Evolutionary conservation across 1,140 invertebrate genomes (phyloP), one percentile per base, ranked within the genome.

Genomic region (Eumeta japonica): DNA sequence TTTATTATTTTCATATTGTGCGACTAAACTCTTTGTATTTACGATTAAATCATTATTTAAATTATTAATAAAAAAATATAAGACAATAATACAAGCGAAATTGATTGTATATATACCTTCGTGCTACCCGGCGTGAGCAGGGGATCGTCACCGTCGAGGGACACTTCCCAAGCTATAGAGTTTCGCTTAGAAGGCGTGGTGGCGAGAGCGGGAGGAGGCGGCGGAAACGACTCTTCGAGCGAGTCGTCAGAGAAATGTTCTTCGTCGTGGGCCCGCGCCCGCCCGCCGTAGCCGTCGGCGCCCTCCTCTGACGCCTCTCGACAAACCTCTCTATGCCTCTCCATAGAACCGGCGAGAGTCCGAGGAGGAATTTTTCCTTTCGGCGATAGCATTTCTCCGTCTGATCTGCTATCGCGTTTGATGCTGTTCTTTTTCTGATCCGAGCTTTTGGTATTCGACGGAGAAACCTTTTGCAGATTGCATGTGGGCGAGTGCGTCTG

Each of bases 161-260:
- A 83, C 18, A 90, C 88, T 75, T 90, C 87, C 87, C 87, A 89
- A 35, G 87, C 87, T 28, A 90, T 88, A 47, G 86, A 87, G 50
- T 83, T 82, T 43, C 86, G 79, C 67, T 89, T 89, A 55, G 81
- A 82, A 47, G 78, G 78, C 41, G 77, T 79, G 27, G 62, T 64
- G 39, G 54, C 72, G 45, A 75, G 76, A 41, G 78, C 77, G 54
- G 72, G 77, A 3, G 34, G 16, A 42, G 56, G 70, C 2, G 78
- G 81, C 7, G 83, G 81, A 34, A 86, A 81, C 44, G 84, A 78
- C 52, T 87, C 86, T 59, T 90, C 88, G 31, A 90, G 58, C 2
- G 87, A 90, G 59, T 90, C 88, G 59, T 90, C 88, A 3, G 88
- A 90, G 58, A 90, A 90, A 42, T 84, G 81, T 44, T 85, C 85